Percentiles rank a stretch among this genome's conserved stretches.
Evolutionary conservation across 1,140 invertebrate species (phyloP).

Genomic region (Drosophila kohkoa): DNA sequence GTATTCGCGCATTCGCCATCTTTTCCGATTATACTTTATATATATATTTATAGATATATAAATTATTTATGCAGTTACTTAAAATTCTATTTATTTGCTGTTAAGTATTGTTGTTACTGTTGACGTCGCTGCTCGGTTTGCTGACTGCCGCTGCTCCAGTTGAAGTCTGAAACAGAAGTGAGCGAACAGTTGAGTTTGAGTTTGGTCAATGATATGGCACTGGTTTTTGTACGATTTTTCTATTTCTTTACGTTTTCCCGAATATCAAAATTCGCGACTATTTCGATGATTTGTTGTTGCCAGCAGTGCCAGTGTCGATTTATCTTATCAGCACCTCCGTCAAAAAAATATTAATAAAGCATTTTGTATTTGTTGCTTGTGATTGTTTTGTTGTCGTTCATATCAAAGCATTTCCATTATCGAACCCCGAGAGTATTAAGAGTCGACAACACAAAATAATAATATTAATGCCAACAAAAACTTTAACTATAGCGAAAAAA

Average conservation of each 20-base stretch:
- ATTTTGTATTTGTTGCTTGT: slow-evolving; percentile 22
- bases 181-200: neutral
- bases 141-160: slow-evolving; percentile 5
- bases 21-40: neutral
- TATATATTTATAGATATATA: slow-evolving; percentile 1
- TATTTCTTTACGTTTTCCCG: slow-evolving; percentile 7
- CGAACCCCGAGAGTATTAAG: slow-evolving; percentile 20
- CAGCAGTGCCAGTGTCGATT: slow-evolving; percentile 4
- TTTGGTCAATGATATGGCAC: slow-evolving; percentile 13
- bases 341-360: slow-evolving; percentile 23
- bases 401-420: slow-evolving; percentile 42
- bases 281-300: slow-evolving; percentile 2
- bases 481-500: neutral
- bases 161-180: slow-evolving; percentile 43
- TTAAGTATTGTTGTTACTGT: neutral
- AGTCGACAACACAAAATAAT: slow-evolving; percentile 13
- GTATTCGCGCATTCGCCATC: slow-evolving; percentile 62
- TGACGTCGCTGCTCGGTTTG: slow-evolving; percentile 4
- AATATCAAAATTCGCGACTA: slow-evolving; percentile 10
- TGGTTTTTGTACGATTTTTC: slow-evolving; percentile 2
- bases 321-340: slow-evolving; percentile 43
- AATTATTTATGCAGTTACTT: neutral
- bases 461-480: slow-evolving; percentile 14
- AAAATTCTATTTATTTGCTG: neutral
- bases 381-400: slow-evolving; percentile 21